Conservation (phyloP, 2,113 vertebrate genomes). For the Stigmatopora nigra region DNA sequence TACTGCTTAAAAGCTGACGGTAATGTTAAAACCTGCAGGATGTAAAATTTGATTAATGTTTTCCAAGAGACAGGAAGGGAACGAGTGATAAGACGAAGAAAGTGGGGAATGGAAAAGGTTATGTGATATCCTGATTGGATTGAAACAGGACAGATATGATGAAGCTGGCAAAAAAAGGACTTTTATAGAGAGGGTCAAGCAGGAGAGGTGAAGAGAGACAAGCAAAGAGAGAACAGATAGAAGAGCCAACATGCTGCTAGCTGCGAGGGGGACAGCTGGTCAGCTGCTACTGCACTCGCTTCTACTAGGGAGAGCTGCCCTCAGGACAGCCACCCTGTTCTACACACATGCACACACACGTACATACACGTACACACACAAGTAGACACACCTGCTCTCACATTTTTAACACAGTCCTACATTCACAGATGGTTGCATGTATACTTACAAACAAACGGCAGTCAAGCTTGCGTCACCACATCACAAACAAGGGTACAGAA, state of each 20-base stretch:
- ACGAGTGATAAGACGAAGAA: neutral
- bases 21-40: conserved; percentile 8
- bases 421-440: conserved; percentile 23
- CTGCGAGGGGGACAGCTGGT: conserved; percentile 60
- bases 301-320: conserved; percentile 58
- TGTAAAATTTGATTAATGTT: conserved; percentile 12
- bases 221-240: conserved; percentile 28
- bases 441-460: conserved; percentile 18
- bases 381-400: conserved; percentile 7
- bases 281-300: conserved; percentile 45
- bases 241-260: conserved; percentile 48
- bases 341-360: conserved; percentile 15
- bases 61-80: neutral
- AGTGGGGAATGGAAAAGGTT: neutral
- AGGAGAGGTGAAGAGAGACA: conserved; percentile 14
- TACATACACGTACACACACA: conserved; percentile 21
- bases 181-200: conserved; percentile 1
- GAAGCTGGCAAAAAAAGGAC: neutral
- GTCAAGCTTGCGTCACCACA: conserved; percentile 1
- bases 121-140: neutral
- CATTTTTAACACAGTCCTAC: conserved; percentile 1
- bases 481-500: neutral
- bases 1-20: conserved; percentile 16
- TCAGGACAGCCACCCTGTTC: conserved; percentile 41
- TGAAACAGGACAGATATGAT: neutral